Conservation (phyloP, 2,888 invertebrate genomes). For the Ryuthela nishihirai region DNA sequence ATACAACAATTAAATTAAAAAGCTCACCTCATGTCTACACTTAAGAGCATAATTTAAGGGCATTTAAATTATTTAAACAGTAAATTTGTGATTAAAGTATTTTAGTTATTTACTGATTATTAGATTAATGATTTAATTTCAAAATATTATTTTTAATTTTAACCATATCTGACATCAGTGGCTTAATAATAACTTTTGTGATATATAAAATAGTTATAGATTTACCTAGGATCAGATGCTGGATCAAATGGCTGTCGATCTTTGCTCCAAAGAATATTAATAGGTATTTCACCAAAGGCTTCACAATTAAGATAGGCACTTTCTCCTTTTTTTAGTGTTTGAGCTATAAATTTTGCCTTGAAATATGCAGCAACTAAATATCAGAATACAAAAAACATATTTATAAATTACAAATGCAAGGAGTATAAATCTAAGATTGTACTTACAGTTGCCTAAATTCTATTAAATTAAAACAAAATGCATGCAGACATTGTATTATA, state of each 20-base stretch:
- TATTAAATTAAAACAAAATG: neutral
- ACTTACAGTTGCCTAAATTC: neutral
- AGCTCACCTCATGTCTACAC: too few species aligned
- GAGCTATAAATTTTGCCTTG: constrained; percentile 84
- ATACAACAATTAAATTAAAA: too few species aligned
- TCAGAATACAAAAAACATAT: neutral
- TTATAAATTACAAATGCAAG: neutral
- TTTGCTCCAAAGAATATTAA: constrained; percentile 87
- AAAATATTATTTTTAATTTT: too few species aligned
- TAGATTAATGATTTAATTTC: too few species aligned
- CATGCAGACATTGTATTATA: neutral
- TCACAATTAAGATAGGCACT: constrained; percentile 87
- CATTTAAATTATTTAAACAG: too few species aligned
- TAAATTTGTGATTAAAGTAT: too few species aligned
- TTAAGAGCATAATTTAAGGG: too few species aligned
- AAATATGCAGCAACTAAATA: constrained; percentile 81
- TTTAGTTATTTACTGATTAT: too few species aligned
- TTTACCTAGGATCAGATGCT: constrained; percentile 73
- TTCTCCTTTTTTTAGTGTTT: constrained; percentile 84
- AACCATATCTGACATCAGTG: too few species aligned
- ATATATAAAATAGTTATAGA: too few species aligned
- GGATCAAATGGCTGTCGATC: constrained; percentile 65
- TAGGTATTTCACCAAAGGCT: constrained; percentile 91
- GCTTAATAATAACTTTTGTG: too few species aligned
- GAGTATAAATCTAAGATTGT: constrained; percentile 41